Conservation (phyloP, 2,113 vertebrate genomes). For the Ondatra zibethicus region DNA sequence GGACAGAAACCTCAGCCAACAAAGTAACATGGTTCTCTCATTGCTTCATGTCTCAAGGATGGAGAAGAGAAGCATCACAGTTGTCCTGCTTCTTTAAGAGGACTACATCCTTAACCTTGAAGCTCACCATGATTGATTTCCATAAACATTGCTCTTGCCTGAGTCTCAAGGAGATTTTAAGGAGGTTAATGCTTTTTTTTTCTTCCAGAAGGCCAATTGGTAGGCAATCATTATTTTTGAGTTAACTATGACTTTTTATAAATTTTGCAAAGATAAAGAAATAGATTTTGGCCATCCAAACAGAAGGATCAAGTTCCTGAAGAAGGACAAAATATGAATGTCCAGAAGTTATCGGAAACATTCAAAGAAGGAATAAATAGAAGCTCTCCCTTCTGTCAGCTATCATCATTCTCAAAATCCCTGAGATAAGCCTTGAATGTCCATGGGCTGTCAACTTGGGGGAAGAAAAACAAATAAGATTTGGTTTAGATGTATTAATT, state of each 20-base stretch:
- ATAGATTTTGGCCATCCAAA: too few species aligned
- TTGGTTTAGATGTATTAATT: neutral
- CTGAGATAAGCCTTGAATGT: slow-evolving; percentile 6
- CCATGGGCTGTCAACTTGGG: neutral
- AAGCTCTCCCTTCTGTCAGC: neutral
- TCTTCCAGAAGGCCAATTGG: rapidly evolving
- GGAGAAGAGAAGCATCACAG: too few species aligned
- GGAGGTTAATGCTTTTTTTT: neutral
- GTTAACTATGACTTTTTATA: neutral
- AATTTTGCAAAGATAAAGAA: neutral
- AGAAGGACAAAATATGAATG: neutral
- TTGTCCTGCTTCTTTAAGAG: neutral
- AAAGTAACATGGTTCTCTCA: neutral
- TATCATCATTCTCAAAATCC: neutral
- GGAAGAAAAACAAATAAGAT: neutral
- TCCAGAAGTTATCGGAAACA: neutral
- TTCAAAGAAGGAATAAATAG: slow-evolving; percentile 7
- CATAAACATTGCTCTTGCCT: neutral
- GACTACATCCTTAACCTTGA: neutral
- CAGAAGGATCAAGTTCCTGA: neutral
- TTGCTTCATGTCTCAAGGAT: neutral
- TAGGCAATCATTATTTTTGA: neutral
- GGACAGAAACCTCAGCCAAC: too few species aligned
- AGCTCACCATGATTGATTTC: neutral
- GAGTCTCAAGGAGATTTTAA: neutral